These are phyloP conservation scores for Ascidia mentula DNA, from an alignment of 23 tunicate species.

Conservation along the genomic window DNA sequence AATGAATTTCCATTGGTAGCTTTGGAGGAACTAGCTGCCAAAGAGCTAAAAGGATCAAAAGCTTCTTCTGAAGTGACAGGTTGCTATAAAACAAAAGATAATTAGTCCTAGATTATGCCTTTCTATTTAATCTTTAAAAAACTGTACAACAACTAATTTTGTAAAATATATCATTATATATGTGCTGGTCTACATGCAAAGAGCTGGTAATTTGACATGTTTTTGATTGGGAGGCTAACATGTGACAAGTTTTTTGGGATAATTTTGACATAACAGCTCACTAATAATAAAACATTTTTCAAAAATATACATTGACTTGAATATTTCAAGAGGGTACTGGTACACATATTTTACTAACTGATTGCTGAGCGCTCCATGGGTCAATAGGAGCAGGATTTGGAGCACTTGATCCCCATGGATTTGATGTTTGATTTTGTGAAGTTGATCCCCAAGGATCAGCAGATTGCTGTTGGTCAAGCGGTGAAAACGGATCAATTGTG, in stretches of 20 bases:
- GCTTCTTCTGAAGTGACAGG: conserved; percentile 2
- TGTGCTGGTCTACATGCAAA: too few species aligned
- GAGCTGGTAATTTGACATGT: too few species aligned
- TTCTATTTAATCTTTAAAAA: too few species aligned
- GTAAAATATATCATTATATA: too few species aligned
- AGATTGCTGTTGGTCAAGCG: conserved; percentile 24
- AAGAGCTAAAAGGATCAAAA: conserved; percentile 47
- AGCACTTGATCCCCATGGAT: conserved; percentile 1
- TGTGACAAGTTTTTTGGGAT: too few species aligned
- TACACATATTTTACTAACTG: too few species aligned
- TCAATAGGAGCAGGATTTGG: conserved; percentile 9
- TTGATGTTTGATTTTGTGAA: neutral
- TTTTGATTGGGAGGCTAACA: too few species aligned
- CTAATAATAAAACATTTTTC: neutral
- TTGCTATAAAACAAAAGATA: neutral
- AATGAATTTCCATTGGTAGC: conserved; percentile 3
- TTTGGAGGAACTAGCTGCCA: conserved; percentile 12
- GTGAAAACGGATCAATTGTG: conserved; percentile 37
- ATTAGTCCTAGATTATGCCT: too few species aligned
- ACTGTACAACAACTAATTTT: too few species aligned
- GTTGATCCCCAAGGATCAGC: conserved; percentile 68
- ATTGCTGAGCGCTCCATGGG: conserved; percentile 17
- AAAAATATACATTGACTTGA: neutral
- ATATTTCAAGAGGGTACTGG: too few species aligned
- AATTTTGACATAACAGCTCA: too few species aligned